A percentile compares a stretch with the other conserved stretches of the same genome.
phyloP scores from a whole-genome alignment of 2,888 invertebrate species.

The Drosophila hamatofila region DNA sequence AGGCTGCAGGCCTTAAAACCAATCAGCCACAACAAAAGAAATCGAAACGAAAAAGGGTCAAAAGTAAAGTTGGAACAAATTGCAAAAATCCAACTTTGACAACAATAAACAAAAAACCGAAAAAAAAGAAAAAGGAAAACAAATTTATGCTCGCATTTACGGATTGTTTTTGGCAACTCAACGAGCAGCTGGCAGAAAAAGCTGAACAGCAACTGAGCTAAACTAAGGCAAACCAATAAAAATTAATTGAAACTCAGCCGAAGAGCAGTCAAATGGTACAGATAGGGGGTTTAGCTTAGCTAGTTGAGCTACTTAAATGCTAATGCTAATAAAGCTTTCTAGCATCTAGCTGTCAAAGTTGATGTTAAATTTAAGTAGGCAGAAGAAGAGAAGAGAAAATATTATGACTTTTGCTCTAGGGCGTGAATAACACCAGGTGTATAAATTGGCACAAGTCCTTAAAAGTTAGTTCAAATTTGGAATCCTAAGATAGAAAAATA shows the following conservation, averaged over 20 bases:
- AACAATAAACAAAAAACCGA: constrained; percentile 3
- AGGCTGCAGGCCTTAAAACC: constrained; percentile 46
- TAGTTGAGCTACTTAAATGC: not conserved
- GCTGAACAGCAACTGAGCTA: not conserved
- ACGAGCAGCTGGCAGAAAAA: constrained; percentile 19
- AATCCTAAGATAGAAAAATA: too few species aligned
- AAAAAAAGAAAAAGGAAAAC: constrained; percentile 18
- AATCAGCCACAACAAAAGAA: constrained; percentile 52
- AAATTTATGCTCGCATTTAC: constrained; percentile 24
- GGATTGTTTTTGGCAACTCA: constrained; percentile 5
- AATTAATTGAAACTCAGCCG: constrained; percentile 9
- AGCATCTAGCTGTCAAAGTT: not conserved
- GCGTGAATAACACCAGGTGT: too few species aligned
- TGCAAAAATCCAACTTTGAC: constrained; percentile 26
- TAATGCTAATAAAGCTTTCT: not conserved
- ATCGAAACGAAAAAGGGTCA: constrained; percentile 49
- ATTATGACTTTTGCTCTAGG: too few species aligned
- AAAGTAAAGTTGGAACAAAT: constrained; percentile 26
- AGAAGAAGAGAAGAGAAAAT: too few species aligned
- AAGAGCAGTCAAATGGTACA: not conserved
- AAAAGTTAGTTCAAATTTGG: too few species aligned
- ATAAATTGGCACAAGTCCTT: too few species aligned
- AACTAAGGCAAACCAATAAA: constrained; percentile 7
- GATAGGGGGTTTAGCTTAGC: not conserved
- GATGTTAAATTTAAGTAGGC: not conserved